Percentiles rank a stretch among this genome's conserved stretches.
Conservation (phyloP, 2,797 vertebrate genomes). For the Coilia nasus region DNA sequence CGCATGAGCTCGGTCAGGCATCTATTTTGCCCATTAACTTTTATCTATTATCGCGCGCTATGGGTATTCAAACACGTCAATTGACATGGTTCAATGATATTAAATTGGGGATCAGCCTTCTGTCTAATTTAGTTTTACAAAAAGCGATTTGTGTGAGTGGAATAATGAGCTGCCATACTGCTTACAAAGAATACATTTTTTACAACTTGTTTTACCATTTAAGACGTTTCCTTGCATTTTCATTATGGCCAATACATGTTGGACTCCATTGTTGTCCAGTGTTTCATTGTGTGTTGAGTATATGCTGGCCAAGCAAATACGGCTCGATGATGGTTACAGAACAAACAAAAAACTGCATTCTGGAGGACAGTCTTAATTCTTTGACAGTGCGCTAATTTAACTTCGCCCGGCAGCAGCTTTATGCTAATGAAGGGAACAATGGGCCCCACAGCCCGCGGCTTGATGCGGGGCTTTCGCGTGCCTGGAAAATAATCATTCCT, state of each 20-base stretch:
- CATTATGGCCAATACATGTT: background rate
- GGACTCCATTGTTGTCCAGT: background rate
- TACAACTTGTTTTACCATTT: background rate
- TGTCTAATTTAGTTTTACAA: conserved; percentile 26
- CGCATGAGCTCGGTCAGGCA: conserved; percentile 34
- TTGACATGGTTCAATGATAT: conserved; percentile 33
- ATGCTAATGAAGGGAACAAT: conserved; percentile 74
- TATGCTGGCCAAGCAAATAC: conserved; percentile 1
- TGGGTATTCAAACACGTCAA: conserved; percentile 1
- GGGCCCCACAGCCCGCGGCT: conserved; percentile 48
- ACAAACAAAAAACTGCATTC: background rate
- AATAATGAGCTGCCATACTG: conserved; percentile 4
- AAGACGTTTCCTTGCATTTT: background rate
- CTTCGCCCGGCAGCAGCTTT: conserved; percentile 74
- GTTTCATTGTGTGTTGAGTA: background rate
- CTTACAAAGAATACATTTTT: conserved; percentile 4
- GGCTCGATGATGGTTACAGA: background rate
- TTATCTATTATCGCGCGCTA: conserved; percentile 21
- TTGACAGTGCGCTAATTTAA: conserved; percentile 71
- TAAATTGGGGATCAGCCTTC: conserved; percentile 21
- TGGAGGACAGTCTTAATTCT: conserved; percentile 16
- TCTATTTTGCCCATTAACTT: conserved; percentile 27
- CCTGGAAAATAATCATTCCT: conserved; percentile 39
- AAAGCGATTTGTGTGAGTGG: conserved; percentile 19
- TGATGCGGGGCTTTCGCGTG: conserved; percentile 38